These are phyloP conservation scores for Beris chalybata DNA, from an alignment of 2,888 invertebrate genomes.

Conservation along the genomic window DNA sequence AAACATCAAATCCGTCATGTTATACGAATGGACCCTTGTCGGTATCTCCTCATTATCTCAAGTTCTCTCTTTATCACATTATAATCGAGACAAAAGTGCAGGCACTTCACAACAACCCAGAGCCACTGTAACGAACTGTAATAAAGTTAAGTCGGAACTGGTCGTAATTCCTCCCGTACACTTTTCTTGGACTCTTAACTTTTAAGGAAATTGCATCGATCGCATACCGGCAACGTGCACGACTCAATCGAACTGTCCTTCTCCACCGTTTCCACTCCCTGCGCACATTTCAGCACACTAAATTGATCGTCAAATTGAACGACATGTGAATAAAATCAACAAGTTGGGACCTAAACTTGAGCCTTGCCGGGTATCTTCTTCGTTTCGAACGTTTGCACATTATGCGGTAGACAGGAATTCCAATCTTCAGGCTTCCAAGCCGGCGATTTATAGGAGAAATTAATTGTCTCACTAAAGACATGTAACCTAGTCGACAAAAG, in stretches of 20 bases:
- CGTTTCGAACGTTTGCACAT: neutral
- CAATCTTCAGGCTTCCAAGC: too few relatives aligned
- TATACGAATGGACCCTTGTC: too few relatives aligned
- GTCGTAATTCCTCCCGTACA: slow-evolving; percentile 8
- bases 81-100: too few relatives aligned
- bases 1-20: too few relatives aligned
- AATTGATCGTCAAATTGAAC: slow-evolving; percentile 32
- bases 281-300: slow-evolving; percentile 10
- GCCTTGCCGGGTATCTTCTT: slow-evolving; percentile 1
- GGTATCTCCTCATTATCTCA: too few relatives aligned
- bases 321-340: slow-evolving; percentile 39
- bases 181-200: neutral
- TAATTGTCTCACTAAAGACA: too few relatives aligned
- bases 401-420: too few relatives aligned
- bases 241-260: slow-evolving; percentile 25
- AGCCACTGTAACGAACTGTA: neutral
- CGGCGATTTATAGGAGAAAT: too few relatives aligned
- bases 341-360: slow-evolving; percentile 14
- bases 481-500: too few relatives aligned
- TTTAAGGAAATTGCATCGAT: neutral
- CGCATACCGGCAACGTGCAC: neutral
- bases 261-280: neutral
- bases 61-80: too few relatives aligned
- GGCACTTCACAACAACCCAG: too few relatives aligned
- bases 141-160: slow-evolving; percentile 27